Evolutionary conservation across 2,888 invertebrate species (phyloP).

Genomic region (Bugula neritina): DNA sequence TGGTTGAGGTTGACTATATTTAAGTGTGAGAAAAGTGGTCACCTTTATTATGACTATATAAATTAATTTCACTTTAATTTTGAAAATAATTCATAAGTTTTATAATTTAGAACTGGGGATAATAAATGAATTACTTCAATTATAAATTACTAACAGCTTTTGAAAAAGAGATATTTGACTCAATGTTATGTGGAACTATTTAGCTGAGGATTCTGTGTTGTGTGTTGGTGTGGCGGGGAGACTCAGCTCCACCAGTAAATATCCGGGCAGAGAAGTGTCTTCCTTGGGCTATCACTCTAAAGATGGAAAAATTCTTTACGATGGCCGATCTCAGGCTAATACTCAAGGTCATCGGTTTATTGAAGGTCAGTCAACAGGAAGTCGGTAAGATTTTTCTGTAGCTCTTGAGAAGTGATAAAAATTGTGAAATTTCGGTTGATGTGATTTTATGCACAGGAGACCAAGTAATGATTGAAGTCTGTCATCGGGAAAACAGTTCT

Average conservation of each 20-base stretch:
- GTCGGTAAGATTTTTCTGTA: background rate
- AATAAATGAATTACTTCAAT: no score
- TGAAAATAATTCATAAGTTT: no score
- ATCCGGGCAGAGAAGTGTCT: slow-evolving; percentile 38
- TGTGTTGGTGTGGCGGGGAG: slow-evolving; percentile 39
- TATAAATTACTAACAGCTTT: no score
- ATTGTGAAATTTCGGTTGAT: background rate
- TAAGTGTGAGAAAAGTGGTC: no score
- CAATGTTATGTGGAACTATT: no score
- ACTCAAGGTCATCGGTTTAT: slow-evolving; percentile 40
- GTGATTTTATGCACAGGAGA: background rate
- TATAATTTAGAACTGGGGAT: no score
- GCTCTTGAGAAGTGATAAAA: background rate
- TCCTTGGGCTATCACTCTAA: slow-evolving; percentile 44
- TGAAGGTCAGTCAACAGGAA: slow-evolving; percentile 35
- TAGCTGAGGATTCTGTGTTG: slow-evolving; percentile 44
- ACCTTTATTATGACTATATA: no score
- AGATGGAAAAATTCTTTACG: slow-evolving; percentile 41
- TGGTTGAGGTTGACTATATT: no score
- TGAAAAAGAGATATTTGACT: no score
- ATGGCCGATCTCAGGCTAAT: slow-evolving; percentile 39
- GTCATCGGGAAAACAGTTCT: background rate
- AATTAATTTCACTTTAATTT: no score
- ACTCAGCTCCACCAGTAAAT: slow-evolving; percentile 37
- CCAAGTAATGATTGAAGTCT: slow-evolving; percentile 15